Conservation (phyloP, 2,113 vertebrate species). For the Channa argus region DNA sequence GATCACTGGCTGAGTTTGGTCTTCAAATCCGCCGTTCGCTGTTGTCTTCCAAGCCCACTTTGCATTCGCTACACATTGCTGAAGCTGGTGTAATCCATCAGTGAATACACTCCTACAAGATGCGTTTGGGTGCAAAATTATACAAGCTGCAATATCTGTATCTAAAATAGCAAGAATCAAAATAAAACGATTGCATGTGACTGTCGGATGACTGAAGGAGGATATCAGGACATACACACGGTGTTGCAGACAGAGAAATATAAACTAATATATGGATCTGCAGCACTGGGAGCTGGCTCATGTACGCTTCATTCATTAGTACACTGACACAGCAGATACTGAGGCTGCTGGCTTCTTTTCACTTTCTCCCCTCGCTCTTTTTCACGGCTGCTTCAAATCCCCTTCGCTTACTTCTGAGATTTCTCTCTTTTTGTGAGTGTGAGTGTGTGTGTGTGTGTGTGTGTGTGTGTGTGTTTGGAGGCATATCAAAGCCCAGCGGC, state of each 20-base stretch:
- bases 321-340: slow-evolving; percentile 67
- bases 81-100: not conserved
- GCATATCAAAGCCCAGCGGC: slow-evolving; percentile 75
- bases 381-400: slow-evolving; percentile 60
- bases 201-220: slow-evolving; percentile 15
- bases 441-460: slow-evolving; percentile 7
- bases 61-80: slow-evolving; percentile 2
- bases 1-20: slow-evolving; percentile 19
- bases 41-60: not conserved
- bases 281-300: slow-evolving; percentile 42
- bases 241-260: slow-evolving; percentile 28
- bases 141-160: slow-evolving; percentile 12
- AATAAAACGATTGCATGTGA: not conserved
- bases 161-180: slow-evolving; percentile 17
- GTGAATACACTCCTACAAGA: not conserved
- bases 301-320: slow-evolving; percentile 63
- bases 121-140: slow-evolving; percentile 23
- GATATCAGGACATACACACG: not conserved
- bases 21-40: slow-evolving; percentile 17
- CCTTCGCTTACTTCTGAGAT: slow-evolving; percentile 59
- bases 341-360: slow-evolving; percentile 63
- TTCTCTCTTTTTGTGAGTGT: slow-evolving; percentile 41
- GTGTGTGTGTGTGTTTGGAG: slow-evolving; percentile 46
- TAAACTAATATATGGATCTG: slow-evolving; percentile 23
- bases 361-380: slow-evolving; percentile 31